phyloP scores from a whole-genome alignment of 2,888 invertebrate genomes.

The Lasioglossum marginatum region DNA sequence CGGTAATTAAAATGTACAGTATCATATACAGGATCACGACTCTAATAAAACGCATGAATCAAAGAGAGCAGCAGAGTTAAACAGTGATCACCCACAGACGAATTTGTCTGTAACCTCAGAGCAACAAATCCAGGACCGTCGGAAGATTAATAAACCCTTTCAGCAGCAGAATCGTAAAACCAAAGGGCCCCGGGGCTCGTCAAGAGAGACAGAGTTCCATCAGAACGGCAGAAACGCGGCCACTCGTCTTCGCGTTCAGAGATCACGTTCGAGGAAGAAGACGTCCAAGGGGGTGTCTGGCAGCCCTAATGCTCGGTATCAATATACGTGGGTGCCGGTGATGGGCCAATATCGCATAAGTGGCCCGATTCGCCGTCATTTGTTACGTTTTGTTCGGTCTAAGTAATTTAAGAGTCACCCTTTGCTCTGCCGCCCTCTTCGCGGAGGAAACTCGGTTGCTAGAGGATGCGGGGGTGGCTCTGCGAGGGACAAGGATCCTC shows the following conservation, averaged over 20 bases:
- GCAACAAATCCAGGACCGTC: background rate
- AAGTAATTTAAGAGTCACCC: conserved; percentile 80
- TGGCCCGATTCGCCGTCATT: conserved; percentile 80
- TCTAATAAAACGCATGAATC: background rate
- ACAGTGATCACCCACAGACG: background rate
- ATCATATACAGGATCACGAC: no score
- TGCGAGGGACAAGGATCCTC: conserved; percentile 36
- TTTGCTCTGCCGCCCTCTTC: conserved; percentile 56
- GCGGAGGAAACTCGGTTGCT: conserved; percentile 32
- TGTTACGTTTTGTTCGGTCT: conserved; percentile 81
- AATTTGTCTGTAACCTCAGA: background rate
- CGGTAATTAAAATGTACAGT: no score
- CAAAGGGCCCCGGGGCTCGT: background rate
- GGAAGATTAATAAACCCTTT: conserved; percentile 2
- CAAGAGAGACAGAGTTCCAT: background rate
- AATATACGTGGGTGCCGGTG: conserved; percentile 76
- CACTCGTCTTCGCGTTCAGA: conserved; percentile 4
- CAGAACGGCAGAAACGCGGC: background rate
- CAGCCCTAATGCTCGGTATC: conserved; percentile 77
- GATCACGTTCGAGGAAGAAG: conserved; percentile 28
- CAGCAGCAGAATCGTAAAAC: background rate
- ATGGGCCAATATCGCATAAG: conserved; percentile 81
- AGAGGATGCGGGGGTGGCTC: background rate
- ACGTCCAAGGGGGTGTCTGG: conserved; percentile 49
- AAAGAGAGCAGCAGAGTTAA: background rate